These are phyloP conservation scores for Peromyscus eremicus DNA, from an alignment of 2,797 vertebrate species.

Conservation along the genomic window DNA sequence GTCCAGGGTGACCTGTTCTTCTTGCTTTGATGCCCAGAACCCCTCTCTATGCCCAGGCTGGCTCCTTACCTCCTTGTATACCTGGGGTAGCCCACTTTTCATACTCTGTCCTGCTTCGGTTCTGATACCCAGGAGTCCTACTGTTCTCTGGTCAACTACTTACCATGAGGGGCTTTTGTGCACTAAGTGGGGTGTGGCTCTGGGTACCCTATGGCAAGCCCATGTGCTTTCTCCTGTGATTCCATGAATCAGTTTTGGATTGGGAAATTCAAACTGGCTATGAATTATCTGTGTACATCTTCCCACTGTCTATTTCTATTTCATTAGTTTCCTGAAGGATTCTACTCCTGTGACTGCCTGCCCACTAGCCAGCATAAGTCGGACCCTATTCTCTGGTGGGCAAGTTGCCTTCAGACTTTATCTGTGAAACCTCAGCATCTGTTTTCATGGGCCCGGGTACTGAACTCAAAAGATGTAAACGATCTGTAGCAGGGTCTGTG, in stretches of 20 bases:
- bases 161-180: not conserved
- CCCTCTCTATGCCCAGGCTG: not conserved
- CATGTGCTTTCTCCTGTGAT: fast-evolving
- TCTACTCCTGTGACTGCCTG: not conserved
- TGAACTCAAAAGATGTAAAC: too few relatives aligned
- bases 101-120: fast-evolving
- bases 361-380: fast-evolving
- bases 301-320: fast-evolving
- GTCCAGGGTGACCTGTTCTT: not conserved
- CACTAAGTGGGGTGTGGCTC: not conserved
- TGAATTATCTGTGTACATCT: fast-evolving
- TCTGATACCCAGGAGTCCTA: not conserved
- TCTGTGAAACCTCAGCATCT: fast-evolving
- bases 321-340: not conserved
- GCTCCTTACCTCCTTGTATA: not conserved
- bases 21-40: not conserved
- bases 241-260: not conserved
- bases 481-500: not conserved
- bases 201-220: not conserved
- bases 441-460: not conserved
- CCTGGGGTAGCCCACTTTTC: not conserved
- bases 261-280: not conserved
- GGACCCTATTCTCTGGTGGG: not conserved
- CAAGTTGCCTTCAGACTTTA: not conserved
- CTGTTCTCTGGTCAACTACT: not conserved